Evolutionary conservation across 2,888 invertebrate species (phyloP).

Genomic region (Schrankia costaestrigalis): DNA sequence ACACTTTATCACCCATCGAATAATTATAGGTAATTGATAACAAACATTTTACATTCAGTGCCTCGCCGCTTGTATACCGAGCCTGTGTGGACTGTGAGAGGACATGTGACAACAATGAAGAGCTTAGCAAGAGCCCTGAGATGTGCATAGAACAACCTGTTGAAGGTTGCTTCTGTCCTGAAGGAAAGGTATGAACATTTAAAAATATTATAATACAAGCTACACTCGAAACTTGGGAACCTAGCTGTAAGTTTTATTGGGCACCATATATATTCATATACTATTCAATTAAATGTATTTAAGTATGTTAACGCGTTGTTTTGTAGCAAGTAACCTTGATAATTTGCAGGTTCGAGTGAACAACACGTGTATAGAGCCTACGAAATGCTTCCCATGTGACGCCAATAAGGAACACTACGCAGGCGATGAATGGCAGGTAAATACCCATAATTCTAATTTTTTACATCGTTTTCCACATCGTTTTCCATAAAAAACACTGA

Average conservation of each 20-base stretch:
- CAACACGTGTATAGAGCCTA: slow-evolving; percentile 85
- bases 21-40: background rate
- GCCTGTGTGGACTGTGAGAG: slow-evolving; percentile 81
- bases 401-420: slow-evolving; percentile 83
- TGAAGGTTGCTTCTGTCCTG: slow-evolving; percentile 93
- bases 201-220: background rate
- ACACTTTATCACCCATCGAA: no score
- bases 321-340: no score
- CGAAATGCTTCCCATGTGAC: slow-evolving; percentile 87
- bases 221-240: no score
- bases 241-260: no score
- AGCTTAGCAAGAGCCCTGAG: slow-evolving; percentile 54
- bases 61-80: slow-evolving; percentile 58
- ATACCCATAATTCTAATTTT: slow-evolving; percentile 2
- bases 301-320: no score
- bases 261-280: no score
- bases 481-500: no score
- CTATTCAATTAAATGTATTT: no score
- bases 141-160: slow-evolving; percentile 72
- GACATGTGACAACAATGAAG: slow-evolving; percentile 83
- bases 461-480: no score
- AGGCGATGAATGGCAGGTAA: slow-evolving; percentile 84
- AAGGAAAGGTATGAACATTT: slow-evolving; percentile 82
- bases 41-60: slow-evolving; percentile 28
- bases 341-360: slow-evolving; percentile 82